A percentile compares a stretch with the other conserved stretches of the same genome.
phyloP scores from a whole-genome alignment of 2,113 vertebrate species.

The Pipa parva region DNA sequence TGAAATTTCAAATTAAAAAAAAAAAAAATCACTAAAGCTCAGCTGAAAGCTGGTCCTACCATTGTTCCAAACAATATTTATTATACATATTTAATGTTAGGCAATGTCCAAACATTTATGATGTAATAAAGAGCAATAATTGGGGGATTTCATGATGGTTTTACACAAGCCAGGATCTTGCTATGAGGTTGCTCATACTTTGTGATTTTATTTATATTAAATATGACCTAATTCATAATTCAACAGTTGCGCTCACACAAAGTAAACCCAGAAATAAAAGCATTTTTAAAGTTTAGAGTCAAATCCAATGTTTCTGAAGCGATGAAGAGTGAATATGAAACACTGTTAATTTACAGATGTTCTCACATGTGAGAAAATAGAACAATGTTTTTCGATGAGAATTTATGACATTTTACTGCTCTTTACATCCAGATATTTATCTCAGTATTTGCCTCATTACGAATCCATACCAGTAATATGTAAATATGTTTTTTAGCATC shows the following conservation, averaged over 20 bases:
- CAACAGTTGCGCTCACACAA: too few relatives aligned
- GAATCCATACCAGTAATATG: too few relatives aligned
- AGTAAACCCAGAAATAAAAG: background rate
- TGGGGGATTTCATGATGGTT: conserved; percentile 31
- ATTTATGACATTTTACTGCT: background rate
- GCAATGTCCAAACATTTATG: conserved; percentile 36
- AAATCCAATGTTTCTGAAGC: background rate
- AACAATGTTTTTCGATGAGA: background rate
- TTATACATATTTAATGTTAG: conserved; percentile 33
- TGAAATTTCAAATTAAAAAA: background rate
- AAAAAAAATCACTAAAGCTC: background rate
- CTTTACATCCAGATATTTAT: background rate
- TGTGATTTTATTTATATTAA: background rate
- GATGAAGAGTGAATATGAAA: background rate
- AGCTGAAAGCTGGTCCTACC: conserved; percentile 3
- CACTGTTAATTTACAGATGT: background rate
- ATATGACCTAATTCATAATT: background rate
- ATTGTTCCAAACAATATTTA: conserved; percentile 16
- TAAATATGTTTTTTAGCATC: too few relatives aligned
- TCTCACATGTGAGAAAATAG: background rate
- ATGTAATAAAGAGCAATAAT: conserved; percentile 40
- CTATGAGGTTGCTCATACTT: conserved; percentile 4
- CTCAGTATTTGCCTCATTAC: background rate
- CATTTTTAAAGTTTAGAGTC: background rate
- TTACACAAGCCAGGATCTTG: conserved; percentile 13